Conservation (phyloP, 2,113 vertebrate genomes). For the Dicrurus megarhynchus region DNA sequence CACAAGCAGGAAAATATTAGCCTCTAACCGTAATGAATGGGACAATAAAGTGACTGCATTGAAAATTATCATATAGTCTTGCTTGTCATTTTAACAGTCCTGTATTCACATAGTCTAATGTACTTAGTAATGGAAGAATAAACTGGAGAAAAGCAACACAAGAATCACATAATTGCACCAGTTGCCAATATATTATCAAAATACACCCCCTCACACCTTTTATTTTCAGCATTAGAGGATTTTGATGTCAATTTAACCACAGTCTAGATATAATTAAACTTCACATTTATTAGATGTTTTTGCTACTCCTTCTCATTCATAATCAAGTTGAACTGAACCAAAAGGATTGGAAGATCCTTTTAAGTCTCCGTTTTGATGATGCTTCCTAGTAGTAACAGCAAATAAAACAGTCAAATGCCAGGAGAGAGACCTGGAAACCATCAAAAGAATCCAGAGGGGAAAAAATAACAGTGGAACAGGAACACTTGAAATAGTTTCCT, state of each 20-base stretch:
- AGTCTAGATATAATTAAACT: not conserved
- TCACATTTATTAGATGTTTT: not conserved
- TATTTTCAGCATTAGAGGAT: not conserved
- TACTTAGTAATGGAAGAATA: not conserved
- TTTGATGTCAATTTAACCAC: not conserved
- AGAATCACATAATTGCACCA: not conserved
- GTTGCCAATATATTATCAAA: not conserved
- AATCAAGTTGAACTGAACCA: not conserved
- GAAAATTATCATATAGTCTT: not conserved
- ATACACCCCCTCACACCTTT: fast-evolving
- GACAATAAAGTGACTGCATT: not conserved
- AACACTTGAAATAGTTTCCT: constrained; percentile 43
- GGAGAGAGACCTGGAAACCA: constrained; percentile 29
- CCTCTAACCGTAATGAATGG: not conserved
- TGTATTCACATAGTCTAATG: not conserved
- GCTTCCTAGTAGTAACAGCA: not conserved
- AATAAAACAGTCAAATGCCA: not conserved
- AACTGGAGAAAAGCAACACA: not conserved
- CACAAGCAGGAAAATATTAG: not conserved
- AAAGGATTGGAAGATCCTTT: not conserved
- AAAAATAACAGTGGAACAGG: constrained; percentile 21
- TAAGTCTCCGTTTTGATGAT: not conserved
- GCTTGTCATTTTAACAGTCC: not conserved
- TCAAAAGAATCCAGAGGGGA: constrained; percentile 22
- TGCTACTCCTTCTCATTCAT: not conserved